Evolutionary conservation across 2,797 vertebrate species (phyloP).

Genomic region (Gambelia wislizenii): DNA sequence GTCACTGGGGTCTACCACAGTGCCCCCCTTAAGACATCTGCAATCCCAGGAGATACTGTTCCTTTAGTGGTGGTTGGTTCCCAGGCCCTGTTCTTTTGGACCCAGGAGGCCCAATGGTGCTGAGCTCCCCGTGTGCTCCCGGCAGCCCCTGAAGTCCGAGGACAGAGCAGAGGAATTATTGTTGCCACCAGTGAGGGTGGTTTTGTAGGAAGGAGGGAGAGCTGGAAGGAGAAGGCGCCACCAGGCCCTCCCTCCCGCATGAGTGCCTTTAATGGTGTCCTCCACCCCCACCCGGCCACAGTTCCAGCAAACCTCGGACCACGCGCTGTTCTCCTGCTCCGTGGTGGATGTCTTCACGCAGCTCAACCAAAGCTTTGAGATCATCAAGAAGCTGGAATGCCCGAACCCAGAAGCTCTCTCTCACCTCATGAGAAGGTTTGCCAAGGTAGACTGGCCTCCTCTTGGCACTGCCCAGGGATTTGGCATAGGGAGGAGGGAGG

Average conservation of each 20-base stretch:
- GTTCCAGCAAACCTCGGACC: conserved; percentile 98
- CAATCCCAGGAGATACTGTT: no score
- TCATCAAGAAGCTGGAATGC: conserved; percentile 98
- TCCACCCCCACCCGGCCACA: conserved; percentile 66
- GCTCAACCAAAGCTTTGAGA: conserved; percentile 99
- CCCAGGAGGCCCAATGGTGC: no score
- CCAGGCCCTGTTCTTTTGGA: neutral
- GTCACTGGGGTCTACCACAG: no score
- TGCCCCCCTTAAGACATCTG: no score
- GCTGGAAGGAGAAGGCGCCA: neutral
- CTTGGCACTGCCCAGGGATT: conserved; percentile 1
- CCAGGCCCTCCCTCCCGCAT: neutral
- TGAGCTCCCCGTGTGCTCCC: no score
- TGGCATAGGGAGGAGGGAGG: neutral
- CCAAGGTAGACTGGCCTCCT: conserved; percentile 85
- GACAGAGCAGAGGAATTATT: neutral
- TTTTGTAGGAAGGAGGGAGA: neutral
- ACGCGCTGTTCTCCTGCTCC: conserved; percentile 97
- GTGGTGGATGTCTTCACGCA: conserved; percentile 99
- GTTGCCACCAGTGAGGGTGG: neutral
- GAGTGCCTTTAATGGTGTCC: no score
- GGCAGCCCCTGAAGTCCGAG: neutral
- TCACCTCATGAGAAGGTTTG: conserved; percentile 98
- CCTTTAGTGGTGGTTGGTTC: no score
- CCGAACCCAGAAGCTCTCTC: conserved; percentile 97